A percentile compares a stretch with the other conserved stretches of the same genome.
phyloP scores from a whole-genome alignment of 2,113 vertebrate genomes.

The Crotalus helleri region DNA sequence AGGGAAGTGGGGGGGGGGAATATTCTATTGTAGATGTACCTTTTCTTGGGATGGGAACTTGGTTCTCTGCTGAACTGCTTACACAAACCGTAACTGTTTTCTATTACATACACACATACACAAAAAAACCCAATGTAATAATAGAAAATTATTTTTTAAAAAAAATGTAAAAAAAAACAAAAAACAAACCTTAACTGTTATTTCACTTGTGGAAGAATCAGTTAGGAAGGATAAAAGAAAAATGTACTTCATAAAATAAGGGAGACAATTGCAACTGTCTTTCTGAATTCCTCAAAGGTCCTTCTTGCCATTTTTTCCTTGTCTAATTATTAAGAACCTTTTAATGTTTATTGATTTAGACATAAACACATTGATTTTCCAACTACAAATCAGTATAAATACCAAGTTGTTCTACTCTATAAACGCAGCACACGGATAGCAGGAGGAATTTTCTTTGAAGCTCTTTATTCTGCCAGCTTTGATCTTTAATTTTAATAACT shows the following conservation, averaged over 20 bases:
- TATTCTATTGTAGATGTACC: not conserved
- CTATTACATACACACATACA: too few species aligned
- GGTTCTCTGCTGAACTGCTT: not conserved
- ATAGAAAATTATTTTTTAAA: too few species aligned
- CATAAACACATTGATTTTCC: not conserved
- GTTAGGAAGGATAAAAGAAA: not conserved
- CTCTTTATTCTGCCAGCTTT: slow-evolving; percentile 17
- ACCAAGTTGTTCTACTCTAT: not conserved
- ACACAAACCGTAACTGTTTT: not conserved
- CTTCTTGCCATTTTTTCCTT: not conserved
- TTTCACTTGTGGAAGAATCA: not conserved
- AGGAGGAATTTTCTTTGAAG: slow-evolving; percentile 11
- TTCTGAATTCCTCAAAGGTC: not conserved
- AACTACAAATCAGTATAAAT: slow-evolving; percentile 33
- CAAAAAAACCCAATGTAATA: too few species aligned
- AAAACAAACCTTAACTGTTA: not conserved
- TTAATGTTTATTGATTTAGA: slow-evolving; percentile 29
- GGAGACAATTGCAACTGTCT: not conserved
- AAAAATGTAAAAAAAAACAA: too few species aligned
- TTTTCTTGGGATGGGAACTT: not conserved
- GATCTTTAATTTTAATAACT: slow-evolving; percentile 30
- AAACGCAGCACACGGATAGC: not conserved
- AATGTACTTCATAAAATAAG: not conserved
- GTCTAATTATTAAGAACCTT: not conserved
- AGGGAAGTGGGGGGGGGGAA: too few species aligned